phyloP scores from a whole-genome alignment of 2,888 invertebrate genomes.

The Chloroclystis v-ata region DNA sequence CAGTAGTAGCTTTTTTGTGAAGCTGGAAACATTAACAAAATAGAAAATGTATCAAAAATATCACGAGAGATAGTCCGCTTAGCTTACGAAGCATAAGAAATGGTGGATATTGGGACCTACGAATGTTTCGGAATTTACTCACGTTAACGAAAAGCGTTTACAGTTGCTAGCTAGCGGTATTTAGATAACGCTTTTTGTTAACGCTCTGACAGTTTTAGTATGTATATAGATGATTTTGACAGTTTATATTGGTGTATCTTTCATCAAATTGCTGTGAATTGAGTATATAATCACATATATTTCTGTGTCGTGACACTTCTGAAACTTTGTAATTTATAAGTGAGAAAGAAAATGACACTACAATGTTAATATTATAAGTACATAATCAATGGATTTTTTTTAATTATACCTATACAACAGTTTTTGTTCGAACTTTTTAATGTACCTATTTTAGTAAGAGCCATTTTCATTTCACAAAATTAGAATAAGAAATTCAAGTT shows the following conservation, averaged over 20 bases:
- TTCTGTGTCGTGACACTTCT: slow-evolving; percentile 57
- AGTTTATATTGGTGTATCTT: slow-evolving; percentile 26
- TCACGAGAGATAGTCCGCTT: neutral
- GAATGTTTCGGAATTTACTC: slow-evolving; percentile 30
- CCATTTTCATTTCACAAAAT: slow-evolving; percentile 37
- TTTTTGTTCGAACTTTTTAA: neutral
- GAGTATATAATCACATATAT: slow-evolving; percentile 39
- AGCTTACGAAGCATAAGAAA: slow-evolving; percentile 21
- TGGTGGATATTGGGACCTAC: slow-evolving; percentile 60
- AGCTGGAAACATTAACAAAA: neutral
- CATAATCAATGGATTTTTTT: too few species aligned
- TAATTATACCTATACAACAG: too few species aligned
- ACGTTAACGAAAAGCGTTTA: neutral
- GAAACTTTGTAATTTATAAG: slow-evolving; percentile 39
- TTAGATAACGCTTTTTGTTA: neutral
- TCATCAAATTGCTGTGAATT: slow-evolving; percentile 23
- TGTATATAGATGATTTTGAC: slow-evolving; percentile 16
- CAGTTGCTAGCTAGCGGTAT: neutral
- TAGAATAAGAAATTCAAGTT: slow-evolving; percentile 60
- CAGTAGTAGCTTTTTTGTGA: slow-evolving; percentile 1
- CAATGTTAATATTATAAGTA: too few species aligned
- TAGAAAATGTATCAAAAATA: slow-evolving; percentile 1
- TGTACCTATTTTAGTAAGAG: slow-evolving; percentile 25
- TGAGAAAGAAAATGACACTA: slow-evolving; percentile 40
- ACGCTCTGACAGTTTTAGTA: slow-evolving; percentile 1